These are phyloP conservation scores for Podarcis raffonei DNA, from an alignment of 2,113 vertebrate species.

Conservation along the genomic window DNA sequence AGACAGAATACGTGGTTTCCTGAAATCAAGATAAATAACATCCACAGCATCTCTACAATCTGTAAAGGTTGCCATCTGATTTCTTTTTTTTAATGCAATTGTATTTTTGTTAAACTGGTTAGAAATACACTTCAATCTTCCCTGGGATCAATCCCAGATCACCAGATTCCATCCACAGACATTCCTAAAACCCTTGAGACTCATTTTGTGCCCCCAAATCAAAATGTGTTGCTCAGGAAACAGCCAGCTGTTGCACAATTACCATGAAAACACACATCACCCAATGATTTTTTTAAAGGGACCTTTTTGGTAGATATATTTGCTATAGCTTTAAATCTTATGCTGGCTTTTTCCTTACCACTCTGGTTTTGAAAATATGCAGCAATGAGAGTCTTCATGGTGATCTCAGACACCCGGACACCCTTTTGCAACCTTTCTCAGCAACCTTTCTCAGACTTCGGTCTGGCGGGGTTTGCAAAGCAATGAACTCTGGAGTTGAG, in stretches of 20 bases:
- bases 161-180: neutral
- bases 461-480: conserved; percentile 44
- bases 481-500: neutral
- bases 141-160: too few relatives aligned
- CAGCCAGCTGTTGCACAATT: neutral
- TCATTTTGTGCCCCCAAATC: neutral
- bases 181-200: neutral
- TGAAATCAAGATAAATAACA: too few relatives aligned
- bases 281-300: too few relatives aligned
- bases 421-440: neutral
- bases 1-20: too few relatives aligned
- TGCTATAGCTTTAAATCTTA: neutral
- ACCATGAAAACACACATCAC: neutral
- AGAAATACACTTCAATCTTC: too few relatives aligned
- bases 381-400: conserved; percentile 72
- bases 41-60: too few relatives aligned
- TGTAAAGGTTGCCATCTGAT: too few relatives aligned
- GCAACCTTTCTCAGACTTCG: neutral
- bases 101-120: too few relatives aligned
- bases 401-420: neutral
- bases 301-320: neutral
- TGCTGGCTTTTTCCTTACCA: conserved; percentile 43
- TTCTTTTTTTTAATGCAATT: too few relatives aligned
- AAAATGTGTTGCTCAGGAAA: neutral
- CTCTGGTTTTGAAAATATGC: conserved; percentile 65